Base-by-base conservation (phyloP, 2,113 vertebrate species). In the Gasterosteus nipponicus region DNA sequence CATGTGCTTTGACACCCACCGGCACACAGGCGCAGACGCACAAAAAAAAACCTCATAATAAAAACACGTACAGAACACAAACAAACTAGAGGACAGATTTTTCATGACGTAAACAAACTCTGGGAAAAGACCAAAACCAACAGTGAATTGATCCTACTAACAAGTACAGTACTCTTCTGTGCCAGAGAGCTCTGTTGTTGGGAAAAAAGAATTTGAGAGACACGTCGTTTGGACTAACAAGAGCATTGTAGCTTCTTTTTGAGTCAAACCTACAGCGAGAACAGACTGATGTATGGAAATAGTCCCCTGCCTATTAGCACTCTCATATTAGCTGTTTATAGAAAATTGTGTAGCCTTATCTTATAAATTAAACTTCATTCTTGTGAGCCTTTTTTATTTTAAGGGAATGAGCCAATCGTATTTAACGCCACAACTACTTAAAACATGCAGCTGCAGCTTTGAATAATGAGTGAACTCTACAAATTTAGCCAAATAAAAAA, bases 1-100 rank as follows among this genome's bases (percentile, higher is more conserved):
- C 75, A 90, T 89, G 75, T 73, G 73, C 72, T 76, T 58, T 82
- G 78, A 89, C 86, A 80, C 81, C 61, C 75, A 85, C 76, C n/a
- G 4, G 84, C 76, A 73, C 66, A 69, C 62, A 64, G 62, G 81
- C 68, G 69, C 62, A 63, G 68, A 67, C 66, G 61, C 64, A 62
- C 60, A 63, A 53, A 49, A 53, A 49, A 65, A 87, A 61, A 74
- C 57, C 2, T 73, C 39, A 60, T 46, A 78, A 70, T 49, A 44
- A 67, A 73, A 75, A 41, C n/a, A 58, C 67, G 69, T 42, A 19
- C 59, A 63, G 38, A 60, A 51, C 33, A 49, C 60, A 61, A 58
- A 77, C 77, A 85, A 60, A 78, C 67, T 46, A 56, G 15, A 80
- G 38, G 65, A 72, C n/a, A 65, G 33, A 64, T 70, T 84, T 68